Conservation (phyloP, 1,140 invertebrate species). For the Ceratina australensis region DNA sequence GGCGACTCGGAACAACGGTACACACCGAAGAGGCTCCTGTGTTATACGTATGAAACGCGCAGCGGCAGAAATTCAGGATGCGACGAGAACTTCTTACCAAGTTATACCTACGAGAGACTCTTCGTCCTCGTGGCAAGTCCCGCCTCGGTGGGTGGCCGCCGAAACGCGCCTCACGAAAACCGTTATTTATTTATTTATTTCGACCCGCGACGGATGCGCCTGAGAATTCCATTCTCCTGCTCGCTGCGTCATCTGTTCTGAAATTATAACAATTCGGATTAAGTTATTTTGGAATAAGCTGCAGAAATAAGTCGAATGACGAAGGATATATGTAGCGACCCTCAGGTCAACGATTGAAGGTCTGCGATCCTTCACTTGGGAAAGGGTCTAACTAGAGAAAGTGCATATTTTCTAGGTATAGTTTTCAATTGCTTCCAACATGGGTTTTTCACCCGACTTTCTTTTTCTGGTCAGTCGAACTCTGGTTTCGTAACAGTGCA, state of each 20-base stretch:
- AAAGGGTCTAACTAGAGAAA: too few relatives aligned
- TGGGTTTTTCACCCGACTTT: too few relatives aligned
- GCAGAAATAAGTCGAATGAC: too few relatives aligned
- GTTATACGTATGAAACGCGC: constrained; percentile 40
- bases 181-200: constrained; percentile 54
- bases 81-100: constrained; percentile 59
- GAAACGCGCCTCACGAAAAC: constrained; percentile 50
- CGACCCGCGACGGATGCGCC: constrained; percentile 7
- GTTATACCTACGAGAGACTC: constrained; percentile 53
- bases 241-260: neutral
- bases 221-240: constrained; percentile 7
- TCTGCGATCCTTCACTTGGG: too few relatives aligned
- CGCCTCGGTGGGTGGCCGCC: constrained; percentile 29
- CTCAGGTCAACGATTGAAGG: too few relatives aligned
- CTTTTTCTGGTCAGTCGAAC: too few relatives aligned
- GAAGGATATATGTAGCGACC: too few relatives aligned
- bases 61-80: constrained; percentile 56
- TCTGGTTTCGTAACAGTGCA: too few relatives aligned
- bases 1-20: constrained; percentile 63
- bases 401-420: too few relatives aligned
- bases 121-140: constrained; percentile 49
- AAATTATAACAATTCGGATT: too few relatives aligned
- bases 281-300: too few relatives aligned
- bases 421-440: too few relatives aligned
- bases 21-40: constrained; percentile 8